Evolutionary conservation across 2,888 invertebrate species (phyloP), one percentile per base, ranked within the genome.

Genomic region (Nebria brevicollis): DNA sequence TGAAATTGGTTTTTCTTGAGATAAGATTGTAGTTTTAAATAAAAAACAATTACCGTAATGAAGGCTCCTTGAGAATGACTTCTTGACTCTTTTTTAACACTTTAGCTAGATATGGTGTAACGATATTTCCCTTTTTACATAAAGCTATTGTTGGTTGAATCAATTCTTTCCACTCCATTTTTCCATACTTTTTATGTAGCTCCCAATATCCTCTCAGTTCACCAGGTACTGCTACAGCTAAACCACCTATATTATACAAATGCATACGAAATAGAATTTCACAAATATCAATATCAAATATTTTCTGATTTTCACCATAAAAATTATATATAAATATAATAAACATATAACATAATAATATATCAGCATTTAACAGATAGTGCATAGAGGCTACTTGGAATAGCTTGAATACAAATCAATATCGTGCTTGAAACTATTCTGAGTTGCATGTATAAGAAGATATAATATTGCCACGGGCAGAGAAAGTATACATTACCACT

Each of bases 151-250:
- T 92, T 0, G 97, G 97, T 83, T 92, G 89, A 82, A 98, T 93
- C 26, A 98, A 90, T 0, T 93, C 92, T 72, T 88, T 88, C 98
- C 98, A 98, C 0, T 93, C 91, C 75, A 97, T 89, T 82, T 91
- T 91, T 6, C 84, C 86, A 87, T 94, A 96, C 84, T 89, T 90
- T 84, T 92, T 89, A 89, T 96, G 93, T 64, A 96, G 93, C 82
- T 91, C 93, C 92, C 94, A 94, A 88, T 96, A 96, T 1, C 98
- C 98, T 80, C 92, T 90, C 15, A 98, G 88, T 89, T 98, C 98
- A 8, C 97, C 97, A 0, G 98, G 98, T n/a, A 98, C 94, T 13
- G 94, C 98, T 13, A 95, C 92, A 0, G 97, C 92, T 84, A 94
- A 89, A 0, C 94, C 94, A 84, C 94, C 94, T 90, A 88, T 87